These are phyloP conservation scores for Nemopilema nomurai DNA, from an alignment of 30 jellyfish, hydroid and myxozoan genomes.

Conservation along the genomic window DNA sequence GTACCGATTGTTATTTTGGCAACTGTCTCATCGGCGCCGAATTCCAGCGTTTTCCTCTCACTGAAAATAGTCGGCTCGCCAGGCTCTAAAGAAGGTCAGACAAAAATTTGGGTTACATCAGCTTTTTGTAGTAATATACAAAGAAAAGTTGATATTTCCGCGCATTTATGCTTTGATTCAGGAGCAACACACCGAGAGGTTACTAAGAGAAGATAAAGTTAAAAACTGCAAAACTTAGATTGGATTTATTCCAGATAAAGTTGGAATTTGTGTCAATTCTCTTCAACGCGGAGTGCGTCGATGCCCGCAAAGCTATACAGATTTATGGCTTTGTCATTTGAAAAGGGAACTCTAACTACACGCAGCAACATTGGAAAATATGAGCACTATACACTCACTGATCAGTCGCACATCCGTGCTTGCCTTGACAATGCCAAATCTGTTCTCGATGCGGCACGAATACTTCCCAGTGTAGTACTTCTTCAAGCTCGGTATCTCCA, in stretches of 20 bases:
- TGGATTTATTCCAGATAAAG: too few species aligned
- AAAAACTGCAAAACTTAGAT: too few species aligned
- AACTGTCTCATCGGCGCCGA: constrained; percentile 35
- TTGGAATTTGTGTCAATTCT: too few species aligned
- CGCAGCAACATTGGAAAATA: background rate
- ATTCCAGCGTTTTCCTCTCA: constrained; percentile 24
- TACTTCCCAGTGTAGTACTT: constrained; percentile 55
- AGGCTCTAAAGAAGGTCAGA: constrained; percentile 33
- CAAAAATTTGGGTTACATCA: too few species aligned
- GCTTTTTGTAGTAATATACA: background rate
- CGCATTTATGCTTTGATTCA: too few species aligned
- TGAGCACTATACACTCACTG: constrained; percentile 27
- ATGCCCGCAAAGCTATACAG: too few species aligned
- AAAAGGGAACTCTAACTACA: background rate
- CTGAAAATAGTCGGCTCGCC: constrained; percentile 89
- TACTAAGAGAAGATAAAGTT: too few species aligned
- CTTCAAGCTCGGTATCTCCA: constrained; percentile 51
- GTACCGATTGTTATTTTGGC: constrained; percentile 79
- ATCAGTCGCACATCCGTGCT: constrained; percentile 62
- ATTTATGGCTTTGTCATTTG: too few species aligned
- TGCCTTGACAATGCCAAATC: constrained; percentile 53
- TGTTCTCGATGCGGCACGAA: constrained; percentile 61
- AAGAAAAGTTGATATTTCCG: background rate
- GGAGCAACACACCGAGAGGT: too few species aligned
- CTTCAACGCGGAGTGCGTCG: too few species aligned